Base-by-base conservation (phyloP, 1,140 invertebrate genomes). In the Heliconius himera region DNA sequence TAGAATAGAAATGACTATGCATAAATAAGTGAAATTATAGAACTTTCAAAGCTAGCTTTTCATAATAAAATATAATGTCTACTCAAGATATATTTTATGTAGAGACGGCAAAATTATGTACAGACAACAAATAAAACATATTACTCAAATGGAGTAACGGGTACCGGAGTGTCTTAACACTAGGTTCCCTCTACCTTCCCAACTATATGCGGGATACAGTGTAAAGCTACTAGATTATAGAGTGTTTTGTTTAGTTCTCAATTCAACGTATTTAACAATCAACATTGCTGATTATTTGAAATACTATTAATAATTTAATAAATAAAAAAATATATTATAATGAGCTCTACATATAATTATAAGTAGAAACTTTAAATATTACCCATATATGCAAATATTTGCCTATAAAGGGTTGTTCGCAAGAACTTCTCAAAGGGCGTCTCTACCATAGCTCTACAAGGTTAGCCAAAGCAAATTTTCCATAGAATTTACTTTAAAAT, bases 391-490 rank as follows among this genome's bases (percentile, higher is more conserved):
- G 3, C 11, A 66, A 22, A 66, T 13, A 1, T 26, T 66, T 26
- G 56, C 56, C 56, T 13, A 13, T 26, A 26, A 29, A 26, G 22
- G 22, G 22, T 11, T n/a, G 22, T 36, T 33, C 33, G 11, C 8
- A 9, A 3, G 13, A 22, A 66, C 13, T 66, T 66, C 22, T 66
- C 22, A 66, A 66, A 66, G 3, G 20, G 56, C 56, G 56, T 66
- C 22, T 66, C 56, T 66, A 66, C 54, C n/a, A 22, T 2, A 18
- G 13, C 72, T 73, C 72, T 73, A 73, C 46, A 8, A 33, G 18
- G 16, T 73, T 73, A 73, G 22, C 20, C 33, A 73, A 73, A 49
- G 46, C 72, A 73, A 73, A 22, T 26, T 26, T 66, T 66, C 11
- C 41, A 6, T 46, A 73, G 38, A 49, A 73, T 66, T 9, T 46